A percentile compares a stretch with the other conserved stretches of the same genome.
phyloP scores from a whole-genome alignment of 2,888 invertebrate species.

The Leptopilina drosophilae region DNA sequence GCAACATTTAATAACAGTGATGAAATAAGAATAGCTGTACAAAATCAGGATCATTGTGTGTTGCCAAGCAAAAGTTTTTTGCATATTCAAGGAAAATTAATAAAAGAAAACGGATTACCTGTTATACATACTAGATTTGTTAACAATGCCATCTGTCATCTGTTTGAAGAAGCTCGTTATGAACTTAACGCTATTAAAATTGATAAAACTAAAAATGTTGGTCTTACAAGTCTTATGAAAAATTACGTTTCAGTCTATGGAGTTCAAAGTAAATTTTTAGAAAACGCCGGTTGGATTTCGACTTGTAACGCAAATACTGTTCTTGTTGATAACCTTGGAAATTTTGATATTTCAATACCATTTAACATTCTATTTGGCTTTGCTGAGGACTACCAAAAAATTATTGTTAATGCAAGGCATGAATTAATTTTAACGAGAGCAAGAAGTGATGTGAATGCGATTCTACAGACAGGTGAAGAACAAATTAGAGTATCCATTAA shows the following conservation, averaged over 20 bases:
- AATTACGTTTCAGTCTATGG: conserved; percentile 63
- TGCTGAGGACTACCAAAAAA: conserved; percentile 44
- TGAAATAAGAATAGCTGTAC: conserved; percentile 52
- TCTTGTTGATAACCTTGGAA: too few relatives aligned
- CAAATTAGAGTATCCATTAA: neutral
- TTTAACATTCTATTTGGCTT: conserved; percentile 1
- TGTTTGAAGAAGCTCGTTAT: conserved; percentile 70
- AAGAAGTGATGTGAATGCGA: conserved; percentile 43
- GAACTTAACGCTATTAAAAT: conserved; percentile 69
- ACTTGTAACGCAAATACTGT: neutral
- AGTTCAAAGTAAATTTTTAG: neutral
- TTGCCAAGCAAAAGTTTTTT: conserved; percentile 51
- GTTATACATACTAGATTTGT: conserved; percentile 31
- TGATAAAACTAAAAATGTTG: conserved; percentile 66
- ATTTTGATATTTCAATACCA: too few relatives aligned
- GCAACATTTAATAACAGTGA: conserved; percentile 49
- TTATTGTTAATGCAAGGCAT: conserved; percentile 46
- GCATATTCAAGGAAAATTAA: conserved; percentile 34
- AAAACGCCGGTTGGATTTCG: conserved; percentile 50
- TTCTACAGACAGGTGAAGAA: conserved; percentile 25
- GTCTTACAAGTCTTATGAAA: conserved; percentile 69
- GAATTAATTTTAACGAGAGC: conserved; percentile 46
- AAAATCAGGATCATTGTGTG: conserved; percentile 48
- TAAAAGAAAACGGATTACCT: neutral
- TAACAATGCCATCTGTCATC: conserved; percentile 60